Percentiles rank a stretch among this genome's conserved stretches.
phyloP scores from a whole-genome alignment of 2,797 vertebrate genomes.

The Saxicola maurus region DNA sequence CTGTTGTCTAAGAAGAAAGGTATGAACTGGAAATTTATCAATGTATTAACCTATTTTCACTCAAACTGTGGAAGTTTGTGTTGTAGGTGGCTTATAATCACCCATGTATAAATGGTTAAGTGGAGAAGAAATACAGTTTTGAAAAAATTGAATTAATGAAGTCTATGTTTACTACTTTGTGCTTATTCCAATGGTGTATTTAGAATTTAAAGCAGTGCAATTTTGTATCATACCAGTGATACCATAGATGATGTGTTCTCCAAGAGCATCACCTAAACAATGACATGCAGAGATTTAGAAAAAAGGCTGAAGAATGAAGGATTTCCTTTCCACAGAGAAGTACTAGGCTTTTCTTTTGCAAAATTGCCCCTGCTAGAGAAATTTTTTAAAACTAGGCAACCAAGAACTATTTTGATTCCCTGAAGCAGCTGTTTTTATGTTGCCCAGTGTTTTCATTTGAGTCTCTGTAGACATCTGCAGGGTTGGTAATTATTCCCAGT shows the following conservation, averaged over 20 bases:
- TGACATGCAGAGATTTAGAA: neutral
- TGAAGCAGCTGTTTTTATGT: conserved; percentile 49
- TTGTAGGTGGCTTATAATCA: neutral
- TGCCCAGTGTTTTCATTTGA: conserved; percentile 6
- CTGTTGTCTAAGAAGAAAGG: neutral
- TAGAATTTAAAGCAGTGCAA: neutral
- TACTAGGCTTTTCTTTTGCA: conserved; percentile 27
- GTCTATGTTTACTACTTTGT: neutral
- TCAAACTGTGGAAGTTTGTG: neutral
- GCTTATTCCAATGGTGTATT: neutral
- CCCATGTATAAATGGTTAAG: neutral
- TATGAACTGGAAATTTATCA: neutral
- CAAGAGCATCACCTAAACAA: neutral
- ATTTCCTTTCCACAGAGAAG: neutral
- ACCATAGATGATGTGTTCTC: neutral
- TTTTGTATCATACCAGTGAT: neutral
- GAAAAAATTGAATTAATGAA: neutral
- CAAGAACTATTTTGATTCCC: conserved; percentile 40
- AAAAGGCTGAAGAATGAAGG: neutral
- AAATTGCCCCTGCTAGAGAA: conserved; percentile 35
- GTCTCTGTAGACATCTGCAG: neutral
- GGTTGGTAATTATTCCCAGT: conserved; percentile 28
- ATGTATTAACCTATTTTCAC: neutral
- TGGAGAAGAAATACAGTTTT: neutral
- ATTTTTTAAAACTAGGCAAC: conserved; percentile 31